Conservation (phyloP, 2,888 invertebrate species). For the Taenaris catops region DNA sequence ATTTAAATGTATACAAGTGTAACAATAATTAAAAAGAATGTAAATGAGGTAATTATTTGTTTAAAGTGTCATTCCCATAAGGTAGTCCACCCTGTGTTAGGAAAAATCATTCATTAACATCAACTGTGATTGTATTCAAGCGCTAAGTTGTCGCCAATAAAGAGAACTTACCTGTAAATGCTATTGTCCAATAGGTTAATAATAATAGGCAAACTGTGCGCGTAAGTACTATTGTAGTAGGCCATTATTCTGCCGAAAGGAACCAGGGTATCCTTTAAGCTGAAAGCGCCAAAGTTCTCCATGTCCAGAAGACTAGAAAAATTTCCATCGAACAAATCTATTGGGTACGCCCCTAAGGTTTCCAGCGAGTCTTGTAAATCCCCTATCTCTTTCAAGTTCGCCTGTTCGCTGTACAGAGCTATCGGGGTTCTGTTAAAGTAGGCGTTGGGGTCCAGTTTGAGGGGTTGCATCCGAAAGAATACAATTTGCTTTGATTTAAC, state of each 20-base stretch:
- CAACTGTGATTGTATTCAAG: too few species aligned
- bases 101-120: too few species aligned
- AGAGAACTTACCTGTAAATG: conserved; percentile 84
- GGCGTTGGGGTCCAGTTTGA: conserved; percentile 81
- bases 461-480: conserved; percentile 81
- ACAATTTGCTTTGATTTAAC: conserved; percentile 81
- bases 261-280: conserved; percentile 74
- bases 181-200: conserved; percentile 86
- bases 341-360: conserved; percentile 55
- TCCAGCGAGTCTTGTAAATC: conserved; percentile 56
- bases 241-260: conserved; percentile 80
- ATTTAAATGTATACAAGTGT: too few species aligned
- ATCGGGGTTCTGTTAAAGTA: conserved; percentile 81
- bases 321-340: conserved; percentile 82
- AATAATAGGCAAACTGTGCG: conserved; percentile 88
- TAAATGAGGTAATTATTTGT: too few species aligned
- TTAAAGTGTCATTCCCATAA: too few species aligned
- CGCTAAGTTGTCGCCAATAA: too few species aligned
- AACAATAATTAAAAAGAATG: too few species aligned
- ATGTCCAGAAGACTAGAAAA: conserved; percentile 81
- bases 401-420: conserved; percentile 81
- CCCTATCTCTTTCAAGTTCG: conserved; percentile 47
- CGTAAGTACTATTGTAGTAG: conserved; percentile 88
- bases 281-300: conserved; percentile 84
- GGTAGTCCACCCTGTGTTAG: too few species aligned